Conservation (phyloP, 1,140 invertebrate genomes). For the Anastrepha obliqua region DNA sequence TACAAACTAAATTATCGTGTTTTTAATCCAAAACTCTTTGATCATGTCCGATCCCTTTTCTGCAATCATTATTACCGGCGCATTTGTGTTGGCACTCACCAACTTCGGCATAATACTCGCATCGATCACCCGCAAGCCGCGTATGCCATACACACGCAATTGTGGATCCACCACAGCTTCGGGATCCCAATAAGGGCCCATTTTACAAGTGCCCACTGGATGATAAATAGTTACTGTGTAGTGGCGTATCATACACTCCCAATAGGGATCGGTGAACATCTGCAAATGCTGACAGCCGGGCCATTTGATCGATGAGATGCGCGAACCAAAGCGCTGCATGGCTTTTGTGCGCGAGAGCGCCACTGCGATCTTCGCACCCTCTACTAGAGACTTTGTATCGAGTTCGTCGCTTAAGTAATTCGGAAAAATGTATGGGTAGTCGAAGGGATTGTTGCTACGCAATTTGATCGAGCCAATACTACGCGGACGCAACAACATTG, state of each 20-base stretch:
- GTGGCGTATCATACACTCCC: constrained; percentile 88
- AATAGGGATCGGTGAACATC: constrained; percentile 83
- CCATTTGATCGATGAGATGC: constrained; percentile 80
- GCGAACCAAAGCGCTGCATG: constrained; percentile 82
- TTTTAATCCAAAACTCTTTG: constrained; percentile 85
- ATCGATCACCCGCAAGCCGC: constrained; percentile 88
- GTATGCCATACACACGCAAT: constrained; percentile 86
- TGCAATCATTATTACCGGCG: constrained; percentile 89
- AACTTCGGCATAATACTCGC: constrained; percentile 89
- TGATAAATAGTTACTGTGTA: constrained; percentile 91
- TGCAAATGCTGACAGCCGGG: constrained; percentile 82
- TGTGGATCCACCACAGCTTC: constrained; percentile 91
- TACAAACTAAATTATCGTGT: constrained; percentile 66
- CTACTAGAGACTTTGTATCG: constrained; percentile 87
- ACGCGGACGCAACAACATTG: constrained; percentile 87
- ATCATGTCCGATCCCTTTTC: constrained; percentile 90
- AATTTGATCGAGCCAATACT: constrained; percentile 88
- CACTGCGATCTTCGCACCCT: constrained; percentile 87
- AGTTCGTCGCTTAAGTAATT: constrained; percentile 90
- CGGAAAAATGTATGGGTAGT: constrained; percentile 94
- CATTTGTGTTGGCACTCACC: constrained; percentile 89
- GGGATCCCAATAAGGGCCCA: constrained; percentile 90
- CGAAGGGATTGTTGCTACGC: constrained; percentile 88
- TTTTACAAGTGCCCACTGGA: constrained; percentile 92
- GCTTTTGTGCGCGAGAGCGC: constrained; percentile 84